phyloP scores from a whole-genome alignment of 1,140 invertebrate species.

The Lineus longissimus region DNA sequence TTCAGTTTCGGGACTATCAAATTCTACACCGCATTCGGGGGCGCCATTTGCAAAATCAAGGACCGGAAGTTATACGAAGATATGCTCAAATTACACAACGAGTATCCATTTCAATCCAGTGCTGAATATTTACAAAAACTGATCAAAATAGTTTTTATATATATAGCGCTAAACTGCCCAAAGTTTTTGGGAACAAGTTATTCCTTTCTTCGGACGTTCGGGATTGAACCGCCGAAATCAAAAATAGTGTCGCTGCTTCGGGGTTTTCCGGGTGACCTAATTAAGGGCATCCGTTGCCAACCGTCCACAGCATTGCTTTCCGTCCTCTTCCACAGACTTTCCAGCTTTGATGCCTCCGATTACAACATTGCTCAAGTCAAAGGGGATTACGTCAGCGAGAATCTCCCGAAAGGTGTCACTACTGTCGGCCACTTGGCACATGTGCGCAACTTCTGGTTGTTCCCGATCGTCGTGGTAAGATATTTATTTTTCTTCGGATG shows the following conservation, averaged over 20 bases:
- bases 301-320: slow-evolving; percentile 43
- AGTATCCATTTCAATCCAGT: slow-evolving; percentile 35
- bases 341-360: slow-evolving; percentile 27
- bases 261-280: slow-evolving; percentile 45
- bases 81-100: slow-evolving; percentile 34
- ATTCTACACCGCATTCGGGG: slow-evolving; percentile 50
- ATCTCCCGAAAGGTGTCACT: slow-evolving; percentile 35
- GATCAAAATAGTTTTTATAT: slow-evolving; percentile 41
- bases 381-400: slow-evolving; percentile 40
- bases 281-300: slow-evolving; percentile 41
- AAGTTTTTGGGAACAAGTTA: slow-evolving; percentile 32
- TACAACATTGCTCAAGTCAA: slow-evolving; percentile 34
- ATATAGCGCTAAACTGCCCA: slow-evolving; percentile 36
- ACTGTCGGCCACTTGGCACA: slow-evolving; percentile 40
- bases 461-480: slow-evolving; percentile 52
- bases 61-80: slow-evolving; percentile 33
- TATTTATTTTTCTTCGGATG: not conserved
- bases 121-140: slow-evolving; percentile 45
- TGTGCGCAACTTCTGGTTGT: slow-evolving; percentile 52
- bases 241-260: slow-evolving; percentile 38
- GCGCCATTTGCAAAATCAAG: slow-evolving; percentile 47
- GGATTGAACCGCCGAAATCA: slow-evolving; percentile 37
- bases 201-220: slow-evolving; percentile 28
- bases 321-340: slow-evolving; percentile 34
- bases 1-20: slow-evolving; percentile 55